Evolutionary conservation across 35 echinoderm and acorn worm species (phyloP), one percentile per base, ranked within the genome.

Genomic region (Lytechinus pictus): DNA sequence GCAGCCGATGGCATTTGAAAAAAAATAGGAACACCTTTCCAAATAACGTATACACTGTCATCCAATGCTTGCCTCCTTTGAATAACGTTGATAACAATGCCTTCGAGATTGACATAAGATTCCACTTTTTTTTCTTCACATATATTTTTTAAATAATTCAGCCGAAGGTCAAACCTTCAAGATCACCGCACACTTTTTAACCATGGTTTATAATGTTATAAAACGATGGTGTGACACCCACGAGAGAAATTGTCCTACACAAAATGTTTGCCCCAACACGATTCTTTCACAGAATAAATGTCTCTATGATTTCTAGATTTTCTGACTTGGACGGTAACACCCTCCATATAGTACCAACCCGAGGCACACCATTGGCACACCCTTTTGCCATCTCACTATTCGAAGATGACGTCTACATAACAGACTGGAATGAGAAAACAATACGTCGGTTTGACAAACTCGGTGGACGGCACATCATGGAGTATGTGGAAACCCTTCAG

Each of bases 321-420:
- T 94, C 96, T 54, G 91, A 97, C 27, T 28, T 97, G 94, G 94
- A 95, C 89, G 97, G 97, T 8, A 96, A 27, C 52, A 94, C 88
- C 44, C 94, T 97, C 61, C 91, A 88, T 16, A 89, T 95, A 55
- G 94, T 96, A 11, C 95, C 87, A 21, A 54, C 91, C 19, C 55
- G 57, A 4, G 97, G 94, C 9, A 13, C 71, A 10, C 89, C 86
- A 79, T n/a, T 97, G 12, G 95, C 95, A 14, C 97, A 97, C 86
- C 97, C 97, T 8, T 97, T 96, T 95, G 95, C 94, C 28, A 21
- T 97, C 33, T 89, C 95, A 6, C 72, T 97, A 27, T 97, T 97
- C 94, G 97, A 97, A 61, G 94, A 96, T 53, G 97, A 94, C 56
- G 93, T 99, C 12, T 99, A 97, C 94, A 97, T 97, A 97, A 97